A percentile compares a stretch with the other conserved stretches of the same genome.
phyloP scores from a whole-genome alignment of 2,888 invertebrate species.

The Heliconius hortense region DNA sequence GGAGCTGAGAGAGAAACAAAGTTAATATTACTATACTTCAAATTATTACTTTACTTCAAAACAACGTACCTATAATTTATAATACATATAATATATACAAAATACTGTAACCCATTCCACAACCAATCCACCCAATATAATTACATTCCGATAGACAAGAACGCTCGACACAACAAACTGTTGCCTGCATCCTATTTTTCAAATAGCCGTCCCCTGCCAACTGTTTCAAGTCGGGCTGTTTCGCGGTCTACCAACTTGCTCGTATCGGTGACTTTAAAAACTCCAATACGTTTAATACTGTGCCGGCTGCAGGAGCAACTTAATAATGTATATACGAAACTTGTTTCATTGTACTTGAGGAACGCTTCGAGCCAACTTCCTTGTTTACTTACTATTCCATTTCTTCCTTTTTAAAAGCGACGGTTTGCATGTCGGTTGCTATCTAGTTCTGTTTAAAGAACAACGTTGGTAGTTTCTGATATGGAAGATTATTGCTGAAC shows the following conservation, averaged over 20 bases:
- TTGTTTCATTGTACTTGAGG: conserved; percentile 64
- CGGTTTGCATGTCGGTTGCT: conserved; percentile 71
- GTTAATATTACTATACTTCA: too few relatives aligned
- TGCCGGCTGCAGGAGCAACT: conserved; percentile 67
- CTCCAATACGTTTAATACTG: conserved; percentile 65
- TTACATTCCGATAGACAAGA: conserved; percentile 49
- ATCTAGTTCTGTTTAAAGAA: conserved; percentile 66
- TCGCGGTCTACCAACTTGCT: conserved; percentile 65
- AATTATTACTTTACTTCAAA: too few relatives aligned
- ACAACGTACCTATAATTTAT: too few relatives aligned
- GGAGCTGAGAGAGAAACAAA: too few relatives aligned
- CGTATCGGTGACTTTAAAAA: conserved; percentile 72
- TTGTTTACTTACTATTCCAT: conserved; percentile 70
- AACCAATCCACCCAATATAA: conserved; percentile 41
- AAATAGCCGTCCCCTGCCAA: conserved; percentile 71
- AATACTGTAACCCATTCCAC: too few relatives aligned
- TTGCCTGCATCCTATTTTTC: conserved; percentile 75
- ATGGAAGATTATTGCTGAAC: conserved; percentile 68
- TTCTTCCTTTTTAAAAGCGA: conserved; percentile 65
- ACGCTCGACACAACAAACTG: conserved; percentile 63
- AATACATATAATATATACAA: too few relatives aligned
- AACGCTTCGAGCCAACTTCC: conserved; percentile 64
- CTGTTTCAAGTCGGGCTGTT: conserved; percentile 65
- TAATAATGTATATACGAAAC: conserved; percentile 74
- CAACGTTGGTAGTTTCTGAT: conserved; percentile 66